Evolutionary conservation across 1,140 invertebrate species (phyloP), one percentile per base, ranked within the genome.

Genomic region (Solenopsis invicta): DNA sequence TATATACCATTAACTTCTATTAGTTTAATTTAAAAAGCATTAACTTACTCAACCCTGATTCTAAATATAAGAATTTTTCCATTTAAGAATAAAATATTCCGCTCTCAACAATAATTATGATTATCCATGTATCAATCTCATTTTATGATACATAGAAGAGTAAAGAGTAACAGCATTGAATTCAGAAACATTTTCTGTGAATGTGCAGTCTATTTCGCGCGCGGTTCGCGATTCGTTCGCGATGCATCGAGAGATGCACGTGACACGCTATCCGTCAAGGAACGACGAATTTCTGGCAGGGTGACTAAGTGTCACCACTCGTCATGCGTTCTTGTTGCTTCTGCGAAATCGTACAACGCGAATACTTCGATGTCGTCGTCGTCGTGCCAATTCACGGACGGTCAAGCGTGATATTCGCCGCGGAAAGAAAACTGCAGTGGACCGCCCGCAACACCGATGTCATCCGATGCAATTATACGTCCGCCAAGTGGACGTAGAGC

Each of bases 261-360:
- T 8, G 10, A 74, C 34, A 48, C 3, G 18, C 18, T 16, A 76
- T 77, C 16, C 41, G 41, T 77, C 56, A 77, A 80, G 48, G 13
- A 24, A 13, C 29, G n/a, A 54, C 29, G 34, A 80, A 69, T 52
- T 61, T 69, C 21, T 59, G 52, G 67, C 52, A 59, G 8, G 56
- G n/a, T 67, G 61, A 66, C 61, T 52, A 29, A 50, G 21, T 59
- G 50, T 34, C 37, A 12, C 18, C 21, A 45, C 56, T 21, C 48
- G 13, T 41, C 24, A 37, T n/a, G 24, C 37, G 18, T 13, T 41
- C 34, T 24, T 62, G 24, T 66, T 45, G 41, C 66, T 66, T 78
- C 82, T 52, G 84, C 52, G 56, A 77, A 85, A 86, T 77, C 81
- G 41, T 84, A 76, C 59, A 66, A 48, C 59, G 41, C 21, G 59